A percentile compares a stretch with the other conserved stretches of the same genome.
phyloP scores from a whole-genome alignment of 2,113 vertebrate genomes.

The Ophthalmolycus amberensis region DNA sequence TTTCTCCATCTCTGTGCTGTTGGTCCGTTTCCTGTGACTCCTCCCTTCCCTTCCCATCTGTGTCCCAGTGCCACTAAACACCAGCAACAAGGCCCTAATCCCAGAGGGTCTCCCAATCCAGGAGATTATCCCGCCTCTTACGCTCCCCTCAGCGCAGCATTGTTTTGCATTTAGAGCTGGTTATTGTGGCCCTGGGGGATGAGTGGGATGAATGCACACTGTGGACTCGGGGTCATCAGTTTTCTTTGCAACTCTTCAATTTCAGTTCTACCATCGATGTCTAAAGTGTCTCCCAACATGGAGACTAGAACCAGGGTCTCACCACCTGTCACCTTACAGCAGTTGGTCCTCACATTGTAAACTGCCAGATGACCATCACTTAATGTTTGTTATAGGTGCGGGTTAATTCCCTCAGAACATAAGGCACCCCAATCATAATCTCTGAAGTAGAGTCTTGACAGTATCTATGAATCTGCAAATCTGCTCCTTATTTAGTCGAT shows the following conservation, averaged over 20 bases:
- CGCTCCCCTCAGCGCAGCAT: conserved; percentile 40
- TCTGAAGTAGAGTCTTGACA: conserved; percentile 71
- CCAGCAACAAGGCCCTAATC: conserved; percentile 74
- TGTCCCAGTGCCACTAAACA: conserved; percentile 64
- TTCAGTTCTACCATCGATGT: background rate
- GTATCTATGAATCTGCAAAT: conserved; percentile 42
- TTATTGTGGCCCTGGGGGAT: conserved; percentile 55
- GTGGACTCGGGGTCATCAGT: conserved; percentile 34
- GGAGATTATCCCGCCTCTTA: conserved; percentile 78
- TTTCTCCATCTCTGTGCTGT: conserved; percentile 18
- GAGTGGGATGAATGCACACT: conserved; percentile 54
- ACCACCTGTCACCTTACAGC: background rate
- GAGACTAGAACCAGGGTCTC: background rate
- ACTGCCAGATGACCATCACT: conserved; percentile 18
- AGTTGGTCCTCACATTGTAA: background rate
- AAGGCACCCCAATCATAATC: conserved; percentile 75
- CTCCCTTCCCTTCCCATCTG: conserved; percentile 63
- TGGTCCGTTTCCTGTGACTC: conserved; percentile 35
- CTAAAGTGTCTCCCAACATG: background rate
- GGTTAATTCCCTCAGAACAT: conserved; percentile 64
- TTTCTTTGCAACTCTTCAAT: conserved; percentile 26
- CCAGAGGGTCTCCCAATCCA: conserved; percentile 78
- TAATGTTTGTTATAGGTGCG: conserved; percentile 27
- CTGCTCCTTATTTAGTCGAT: background rate
- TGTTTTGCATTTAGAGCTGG: conserved; percentile 61